Percentiles rank a stretch among this genome's conserved stretches.
Evolutionary conservation across 1,140 invertebrate genomes (phyloP).

Genomic region (Lepidurus arcticus): DNA sequence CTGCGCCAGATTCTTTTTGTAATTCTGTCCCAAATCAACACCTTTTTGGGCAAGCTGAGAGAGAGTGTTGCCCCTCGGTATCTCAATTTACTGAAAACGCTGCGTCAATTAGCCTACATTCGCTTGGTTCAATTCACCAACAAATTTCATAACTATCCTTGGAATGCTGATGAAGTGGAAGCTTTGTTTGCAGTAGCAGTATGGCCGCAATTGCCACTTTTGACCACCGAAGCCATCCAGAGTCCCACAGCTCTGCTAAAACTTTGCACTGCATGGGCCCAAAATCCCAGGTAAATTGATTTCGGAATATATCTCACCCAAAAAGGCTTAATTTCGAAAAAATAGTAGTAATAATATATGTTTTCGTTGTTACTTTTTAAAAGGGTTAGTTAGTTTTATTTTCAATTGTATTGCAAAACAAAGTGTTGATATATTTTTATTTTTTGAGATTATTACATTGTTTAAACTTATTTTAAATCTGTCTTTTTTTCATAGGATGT

Average conservation of each 20-base stretch:
- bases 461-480: neutral
- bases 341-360: conserved; percentile 7
- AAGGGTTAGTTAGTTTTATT: too few species aligned
- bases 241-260: conserved; percentile 75
- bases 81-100: conserved; percentile 57
- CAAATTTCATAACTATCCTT: conserved; percentile 69
- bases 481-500: conserved; percentile 52
- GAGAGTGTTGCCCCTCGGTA: conserved; percentile 40
- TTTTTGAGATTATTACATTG: neutral
- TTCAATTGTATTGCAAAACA: neutral
- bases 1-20: conserved; percentile 67
- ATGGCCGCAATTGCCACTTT: conserved; percentile 69
- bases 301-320: neutral
- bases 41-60: conserved; percentile 48
- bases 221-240: conserved; percentile 73
- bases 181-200: conserved; percentile 69
- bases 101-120: conserved; percentile 45
- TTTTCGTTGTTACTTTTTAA: neutral
- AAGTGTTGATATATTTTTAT: neutral
- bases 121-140: conserved; percentile 62
- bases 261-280: conserved; percentile 67
- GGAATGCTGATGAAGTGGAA: conserved; percentile 63
- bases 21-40: conserved; percentile 56
- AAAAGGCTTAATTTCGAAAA: neutral
- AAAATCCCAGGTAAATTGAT: conserved; percentile 54